These are phyloP conservation scores for Cheilosia urbana DNA, from an alignment of 2,888 invertebrate species.

Conservation along the genomic window DNA sequence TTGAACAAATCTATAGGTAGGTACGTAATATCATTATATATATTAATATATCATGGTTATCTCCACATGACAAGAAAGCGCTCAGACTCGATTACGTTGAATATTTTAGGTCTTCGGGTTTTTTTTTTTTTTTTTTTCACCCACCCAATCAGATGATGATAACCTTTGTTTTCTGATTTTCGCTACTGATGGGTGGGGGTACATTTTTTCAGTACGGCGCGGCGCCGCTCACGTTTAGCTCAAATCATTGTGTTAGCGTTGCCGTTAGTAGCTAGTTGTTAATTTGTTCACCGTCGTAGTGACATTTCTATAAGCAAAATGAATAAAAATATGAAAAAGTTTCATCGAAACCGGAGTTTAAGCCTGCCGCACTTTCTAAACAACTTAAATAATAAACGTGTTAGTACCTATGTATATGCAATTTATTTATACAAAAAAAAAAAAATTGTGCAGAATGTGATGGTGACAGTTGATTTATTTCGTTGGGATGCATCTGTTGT, in stretches of 20 bases:
- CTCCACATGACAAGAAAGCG: slow-evolving; percentile 48
- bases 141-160: slow-evolving; percentile 48
- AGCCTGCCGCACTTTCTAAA: slow-evolving; percentile 60
- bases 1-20: slow-evolving; percentile 17
- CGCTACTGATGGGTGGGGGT: slow-evolving; percentile 46
- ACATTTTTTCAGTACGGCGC: slow-evolving; percentile 37
- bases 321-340: slow-evolving; percentile 49
- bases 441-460: background rate
- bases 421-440: background rate
- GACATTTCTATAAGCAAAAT: background rate
- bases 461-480: background rate
- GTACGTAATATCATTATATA: slow-evolving; percentile 47
- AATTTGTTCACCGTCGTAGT: slow-evolving; percentile 8
- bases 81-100: slow-evolving; percentile 20
- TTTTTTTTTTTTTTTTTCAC: slow-evolving; percentile 20
- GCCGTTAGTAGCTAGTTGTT: slow-evolving; percentile 51
- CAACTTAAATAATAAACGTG: slow-evolving; percentile 52
- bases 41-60: slow-evolving; percentile 53
- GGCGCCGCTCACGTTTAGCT: slow-evolving; percentile 55
- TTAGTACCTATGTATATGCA: slow-evolving; percentile 11
- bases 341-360: slow-evolving; percentile 55
- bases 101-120: slow-evolving; percentile 41
- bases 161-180: slow-evolving; percentile 22
- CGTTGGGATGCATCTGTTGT: no score
- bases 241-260: slow-evolving; percentile 49